A percentile compares a stretch with the other conserved stretches of the same genome.
Evolutionary conservation across 2,113 vertebrate species (phyloP).

Genomic region (cat (Felis catus)): F.catus_Fca126_mat1.0 CM031417.1:107377001-107377500

Average conservation of each 20-base stretch:
- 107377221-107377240: neutral
- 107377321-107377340: neutral
- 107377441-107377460: neutral
- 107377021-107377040: too few species aligned
- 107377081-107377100: too few species aligned
- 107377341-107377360: neutral
- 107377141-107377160: too few species aligned
- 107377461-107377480: neutral
- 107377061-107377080: too few species aligned
- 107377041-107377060: too few species aligned
- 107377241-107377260: neutral
- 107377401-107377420: neutral
- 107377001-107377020: too few species aligned
- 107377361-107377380: neutral
- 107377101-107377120: too few species aligned
- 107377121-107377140: too few species aligned
- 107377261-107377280: neutral
- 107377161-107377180: neutral
- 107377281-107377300: neutral
- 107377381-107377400: neutral
- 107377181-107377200: neutral
- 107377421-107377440: neutral
- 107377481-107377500: neutral
- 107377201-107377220: neutral
- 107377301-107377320: neutral